A percentile compares a stretch with the other conserved stretches of the same genome.
Evolutionary conservation across 2,113 vertebrate genomes (phyloP).

Genomic region (Himantopus leucocephalus): DNA sequence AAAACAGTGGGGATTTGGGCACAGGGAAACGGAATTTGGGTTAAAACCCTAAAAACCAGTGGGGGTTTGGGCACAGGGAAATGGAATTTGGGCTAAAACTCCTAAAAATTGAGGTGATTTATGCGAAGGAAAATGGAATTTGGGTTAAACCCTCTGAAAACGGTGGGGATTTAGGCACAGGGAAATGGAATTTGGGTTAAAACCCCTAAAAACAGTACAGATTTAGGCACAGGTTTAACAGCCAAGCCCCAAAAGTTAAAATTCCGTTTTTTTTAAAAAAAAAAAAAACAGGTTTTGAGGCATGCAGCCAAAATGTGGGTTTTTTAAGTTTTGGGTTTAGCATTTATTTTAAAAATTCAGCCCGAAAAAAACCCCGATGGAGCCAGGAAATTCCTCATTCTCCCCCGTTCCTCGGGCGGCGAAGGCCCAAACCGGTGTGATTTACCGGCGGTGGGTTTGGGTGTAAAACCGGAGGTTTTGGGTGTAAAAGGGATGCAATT

Average conservation of each 20-base stretch:
- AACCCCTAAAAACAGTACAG: background rate
- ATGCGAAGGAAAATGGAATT: background rate
- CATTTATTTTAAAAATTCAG: background rate
- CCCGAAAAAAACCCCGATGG: background rate
- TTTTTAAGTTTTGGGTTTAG: background rate
- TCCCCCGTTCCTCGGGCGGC: rapidly evolving
- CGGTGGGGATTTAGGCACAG: background rate
- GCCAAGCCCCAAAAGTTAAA: background rate
- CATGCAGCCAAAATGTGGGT: rapidly evolving
- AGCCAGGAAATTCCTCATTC: background rate
- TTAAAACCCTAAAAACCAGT: background rate
- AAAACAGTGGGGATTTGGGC: too few species aligned
- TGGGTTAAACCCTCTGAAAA: background rate
- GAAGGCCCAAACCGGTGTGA: background rate
- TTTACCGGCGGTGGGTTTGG: background rate
- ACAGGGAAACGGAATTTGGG: too few species aligned
- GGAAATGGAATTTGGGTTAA: background rate
- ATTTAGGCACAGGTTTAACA: background rate
- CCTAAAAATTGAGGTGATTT: background rate
- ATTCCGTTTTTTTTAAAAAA: background rate
- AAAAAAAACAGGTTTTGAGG: background rate
- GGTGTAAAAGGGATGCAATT: background rate
- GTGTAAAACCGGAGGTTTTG: background rate
- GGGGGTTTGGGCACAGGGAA: background rate
- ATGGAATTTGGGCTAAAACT: background rate